A percentile compares a stretch with the other conserved stretches of the same genome.
Evolutionary conservation across 2,888 invertebrate species (phyloP).

Genomic region (Protodeltote pygarga): DNA sequence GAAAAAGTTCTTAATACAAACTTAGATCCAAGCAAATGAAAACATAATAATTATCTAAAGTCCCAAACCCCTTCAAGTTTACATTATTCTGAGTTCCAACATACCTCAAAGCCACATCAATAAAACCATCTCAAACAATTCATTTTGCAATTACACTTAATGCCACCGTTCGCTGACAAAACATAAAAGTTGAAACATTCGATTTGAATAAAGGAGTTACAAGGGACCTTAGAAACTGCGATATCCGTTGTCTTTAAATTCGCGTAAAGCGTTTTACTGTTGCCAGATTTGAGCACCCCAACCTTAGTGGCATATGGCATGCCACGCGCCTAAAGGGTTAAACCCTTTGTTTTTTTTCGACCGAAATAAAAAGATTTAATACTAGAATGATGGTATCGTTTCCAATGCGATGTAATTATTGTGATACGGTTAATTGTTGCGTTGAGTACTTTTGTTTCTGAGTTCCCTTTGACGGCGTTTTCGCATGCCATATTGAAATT

Average conservation of each 20-base stretch:
- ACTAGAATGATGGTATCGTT: slow-evolving; percentile 79
- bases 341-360: slow-evolving; percentile 73
- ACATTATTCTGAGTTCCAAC: neutral
- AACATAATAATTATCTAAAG: no score
- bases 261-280: slow-evolving; percentile 56
- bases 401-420: slow-evolving; percentile 82
- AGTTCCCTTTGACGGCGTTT: slow-evolving; percentile 81
- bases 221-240: slow-evolving; percentile 29
- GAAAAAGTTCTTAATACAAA: no score
- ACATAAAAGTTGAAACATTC: slow-evolving; percentile 46
- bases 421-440: slow-evolving; percentile 82
- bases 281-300: slow-evolving; percentile 52
- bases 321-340: slow-evolving; percentile 80
- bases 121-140: slow-evolving; percentile 18
- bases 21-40: no score
- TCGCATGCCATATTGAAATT: slow-evolving; percentile 78
- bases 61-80: neutral
- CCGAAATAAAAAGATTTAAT: slow-evolving; percentile 67
- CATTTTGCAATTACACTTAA: slow-evolving; percentile 7
- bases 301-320: slow-evolving; percentile 68
- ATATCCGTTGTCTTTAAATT: slow-evolving; percentile 45
- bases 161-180: slow-evolving; percentile 31
- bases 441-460: slow-evolving; percentile 74
- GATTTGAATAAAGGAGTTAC: slow-evolving; percentile 51
- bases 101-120: slow-evolving; percentile 6